Evolutionary conservation across 2,888 invertebrate genomes (phyloP), one percentile per base, ranked within the genome.

Genomic region (Arctia plantaginis): DNA sequence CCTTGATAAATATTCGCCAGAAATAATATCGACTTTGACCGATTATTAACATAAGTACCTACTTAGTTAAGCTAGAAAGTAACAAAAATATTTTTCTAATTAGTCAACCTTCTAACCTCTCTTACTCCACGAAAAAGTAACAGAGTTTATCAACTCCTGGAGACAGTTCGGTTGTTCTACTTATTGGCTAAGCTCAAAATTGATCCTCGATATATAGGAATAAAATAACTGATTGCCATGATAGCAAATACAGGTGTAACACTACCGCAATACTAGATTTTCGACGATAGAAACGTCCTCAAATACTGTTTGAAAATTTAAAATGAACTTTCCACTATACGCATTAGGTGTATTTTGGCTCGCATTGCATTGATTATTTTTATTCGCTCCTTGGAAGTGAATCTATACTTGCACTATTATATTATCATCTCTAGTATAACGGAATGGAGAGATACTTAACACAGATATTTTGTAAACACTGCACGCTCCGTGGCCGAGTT

Each of bases 401-500:
- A 30, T 70, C 41, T 70, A 41, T 30, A 59, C 59, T 70, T 41
- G 62, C 59, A 70, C 27, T 59, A 4, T 15, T 27, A 41, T 69
- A 55, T n/a, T 55, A 59, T 41, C 55, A 6, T 55, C 41, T 59
- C 18, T 41, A 27, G 47, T 30, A 71, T 55, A 39, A 67, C 55
- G 68, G 27, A 51, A 30, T 33, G 47, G 23, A 39, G 30, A 72
- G 66, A 62, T 66, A 66, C 39, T 73, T 73, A 73, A 69, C 69
- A 73, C 72, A 68, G 44, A 70, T 74, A 70, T 74, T 67, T 74
- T 71, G 71, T 74, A 74, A 74, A 74, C 74, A 74, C 71, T 51
- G 33, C 55, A 68, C 64, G 67, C 65, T 74, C 23, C 55, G 59
- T 70, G 30, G 66, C 33, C 51, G 55, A 59, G 41, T 73, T 66